phyloP scores from a whole-genome alignment of 1,140 invertebrate genomes.

The Penaeus vannamei region DNA sequence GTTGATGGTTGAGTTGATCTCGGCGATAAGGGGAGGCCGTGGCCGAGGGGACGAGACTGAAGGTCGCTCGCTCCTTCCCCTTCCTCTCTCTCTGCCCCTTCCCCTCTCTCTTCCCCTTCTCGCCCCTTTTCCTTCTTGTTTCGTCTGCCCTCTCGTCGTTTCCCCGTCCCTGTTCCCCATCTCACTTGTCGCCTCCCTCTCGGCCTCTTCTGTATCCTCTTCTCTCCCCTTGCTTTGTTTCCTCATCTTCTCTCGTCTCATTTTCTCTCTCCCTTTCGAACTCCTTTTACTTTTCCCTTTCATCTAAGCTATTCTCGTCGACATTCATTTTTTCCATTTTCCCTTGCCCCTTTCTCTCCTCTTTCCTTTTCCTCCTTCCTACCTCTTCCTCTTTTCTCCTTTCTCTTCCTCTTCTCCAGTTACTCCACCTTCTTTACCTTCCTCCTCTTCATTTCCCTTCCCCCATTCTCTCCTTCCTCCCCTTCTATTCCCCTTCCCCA shows the following conservation, averaged over 20 bases:
- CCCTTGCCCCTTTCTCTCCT: too few species aligned
- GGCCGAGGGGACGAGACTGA: too few species aligned
- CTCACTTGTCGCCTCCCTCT: neutral
- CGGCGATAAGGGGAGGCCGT: too few species aligned
- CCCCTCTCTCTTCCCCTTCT: neutral
- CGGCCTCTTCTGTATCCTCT: neutral
- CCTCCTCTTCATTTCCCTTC: neutral
- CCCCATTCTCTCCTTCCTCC: too few species aligned
- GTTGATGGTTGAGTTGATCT: too few species aligned
- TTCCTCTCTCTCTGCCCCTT: neutral
- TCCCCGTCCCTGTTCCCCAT: neutral
- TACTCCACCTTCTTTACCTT: neutral
- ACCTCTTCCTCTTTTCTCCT: neutral
- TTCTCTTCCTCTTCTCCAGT: neutral
- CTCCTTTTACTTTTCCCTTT: neutral
- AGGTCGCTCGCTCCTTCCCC: neutral
- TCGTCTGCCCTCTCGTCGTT: neutral
- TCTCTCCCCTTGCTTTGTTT: neutral
- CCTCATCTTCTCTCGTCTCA: neutral
- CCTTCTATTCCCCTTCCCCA: neutral
- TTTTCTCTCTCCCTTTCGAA: neutral
- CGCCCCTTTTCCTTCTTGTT: neutral
- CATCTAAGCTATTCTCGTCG: neutral
- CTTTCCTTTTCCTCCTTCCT: neutral
- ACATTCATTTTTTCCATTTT: neutral